Percentiles rank a stretch among this genome's conserved stretches.
phyloP scores from a whole-genome alignment of 2,797 vertebrate genomes.

The Tenualosa thibaudeaui region DNA sequence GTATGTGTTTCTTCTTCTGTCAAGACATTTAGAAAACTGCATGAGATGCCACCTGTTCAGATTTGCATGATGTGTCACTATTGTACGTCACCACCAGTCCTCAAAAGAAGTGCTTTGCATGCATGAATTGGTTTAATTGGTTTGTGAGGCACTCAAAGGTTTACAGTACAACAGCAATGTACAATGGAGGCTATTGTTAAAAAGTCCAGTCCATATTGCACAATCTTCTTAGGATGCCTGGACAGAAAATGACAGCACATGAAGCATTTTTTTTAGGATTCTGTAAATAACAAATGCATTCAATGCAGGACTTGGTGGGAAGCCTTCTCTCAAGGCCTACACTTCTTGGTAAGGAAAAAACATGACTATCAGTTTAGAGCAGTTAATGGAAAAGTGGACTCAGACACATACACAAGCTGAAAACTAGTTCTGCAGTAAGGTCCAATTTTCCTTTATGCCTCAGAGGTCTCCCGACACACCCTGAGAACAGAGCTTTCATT shows the following conservation, averaged over 20 bases:
- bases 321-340: background rate
- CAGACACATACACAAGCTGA: background rate
- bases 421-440: background rate
- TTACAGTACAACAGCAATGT: background rate
- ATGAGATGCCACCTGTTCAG: background rate
- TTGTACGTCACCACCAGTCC: background rate
- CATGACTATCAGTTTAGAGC: background rate
- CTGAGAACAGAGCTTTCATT: background rate
- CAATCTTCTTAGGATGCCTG: background rate
- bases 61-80: background rate
- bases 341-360: background rate
- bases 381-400: background rate
- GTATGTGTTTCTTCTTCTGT: background rate
- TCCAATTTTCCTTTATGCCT: background rate
- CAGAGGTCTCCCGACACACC: background rate
- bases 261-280: background rate
- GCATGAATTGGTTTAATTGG: background rate
- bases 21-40: background rate
- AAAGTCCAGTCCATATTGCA: too few relatives aligned
- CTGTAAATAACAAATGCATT: background rate
- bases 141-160: background rate
- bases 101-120: background rate
- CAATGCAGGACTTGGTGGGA: background rate
- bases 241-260: background rate
- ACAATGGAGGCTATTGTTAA: too few relatives aligned